These are phyloP conservation scores for Hemicrepidius hirtus DNA, from an alignment of 2,888 invertebrate species.

Conservation along the genomic window DNA sequence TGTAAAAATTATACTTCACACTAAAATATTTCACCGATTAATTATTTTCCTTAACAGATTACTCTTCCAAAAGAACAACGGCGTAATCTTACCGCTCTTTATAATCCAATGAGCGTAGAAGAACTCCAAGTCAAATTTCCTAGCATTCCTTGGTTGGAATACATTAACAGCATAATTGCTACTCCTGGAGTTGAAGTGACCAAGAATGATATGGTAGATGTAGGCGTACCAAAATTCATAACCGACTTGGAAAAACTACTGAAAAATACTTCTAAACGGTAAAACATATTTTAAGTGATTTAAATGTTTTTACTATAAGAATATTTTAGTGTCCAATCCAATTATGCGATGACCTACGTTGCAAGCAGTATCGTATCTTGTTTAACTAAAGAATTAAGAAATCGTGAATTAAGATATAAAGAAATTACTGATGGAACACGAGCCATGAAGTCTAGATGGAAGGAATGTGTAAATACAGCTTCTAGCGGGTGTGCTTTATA, in stretches of 20 bases:
- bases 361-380: conserved; percentile 65
- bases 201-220: conserved; percentile 85
- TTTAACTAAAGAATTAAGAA: conserved; percentile 40
- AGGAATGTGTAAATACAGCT: conserved; percentile 35
- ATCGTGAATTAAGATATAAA: conserved; percentile 37
- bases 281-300: neutral
- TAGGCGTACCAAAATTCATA: conserved; percentile 89
- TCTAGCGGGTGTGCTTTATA: conserved; percentile 12
- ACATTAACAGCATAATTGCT: conserved; percentile 87
- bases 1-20: conserved; percentile 75
- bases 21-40: neutral
- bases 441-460: conserved; percentile 38
- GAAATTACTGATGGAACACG: conserved; percentile 35
- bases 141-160: conserved; percentile 86
- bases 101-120: conserved; percentile 90
- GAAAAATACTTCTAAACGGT: conserved; percentile 74
- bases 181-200: conserved; percentile 75
- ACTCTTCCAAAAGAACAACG: conserved; percentile 92
- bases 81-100: conserved; percentile 90
- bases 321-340: conserved; percentile 70
- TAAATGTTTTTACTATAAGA: neutral
- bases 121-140: conserved; percentile 85
- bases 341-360: conserved; percentile 74
- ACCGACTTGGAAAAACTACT: conserved; percentile 79
- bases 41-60: conserved; percentile 75